Evolutionary conservation across 1,140 invertebrate genomes (phyloP).

Genomic region (Drosophila teissieri): DNA sequence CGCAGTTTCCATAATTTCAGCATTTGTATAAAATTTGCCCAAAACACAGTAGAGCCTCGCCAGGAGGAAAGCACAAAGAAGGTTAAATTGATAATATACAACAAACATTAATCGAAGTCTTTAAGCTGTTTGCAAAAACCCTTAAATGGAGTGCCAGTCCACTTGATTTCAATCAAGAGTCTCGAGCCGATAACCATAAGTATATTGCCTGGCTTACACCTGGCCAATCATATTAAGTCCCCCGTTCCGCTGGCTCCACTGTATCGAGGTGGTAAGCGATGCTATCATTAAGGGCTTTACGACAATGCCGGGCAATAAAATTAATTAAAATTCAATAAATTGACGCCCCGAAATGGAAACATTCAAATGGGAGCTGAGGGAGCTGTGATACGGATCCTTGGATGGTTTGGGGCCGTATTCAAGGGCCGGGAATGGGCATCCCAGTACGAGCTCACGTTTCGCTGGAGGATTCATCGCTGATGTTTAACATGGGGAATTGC

Average conservation of each 20-base stretch:
- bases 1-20: constrained; percentile 64
- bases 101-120: neutral
- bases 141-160: neutral
- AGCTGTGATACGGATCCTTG: constrained; percentile 2
- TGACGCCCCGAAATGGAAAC: constrained; percentile 63
- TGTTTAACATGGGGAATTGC: constrained; percentile 35
- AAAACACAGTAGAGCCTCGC: neutral
- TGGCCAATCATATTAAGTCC: constrained; percentile 16
- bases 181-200: neutral
- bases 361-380: constrained; percentile 37
- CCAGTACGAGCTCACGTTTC: constrained; percentile 25
- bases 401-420: neutral
- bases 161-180: neutral
- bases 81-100: too few relatives aligned
- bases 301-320: constrained; percentile 70
- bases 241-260: constrained; percentile 6
- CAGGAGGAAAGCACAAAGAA: neutral
- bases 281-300: constrained; percentile 74
- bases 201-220: constrained; percentile 29
- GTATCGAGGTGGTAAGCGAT: constrained; percentile 27
- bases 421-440: too few relatives aligned
- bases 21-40: constrained; percentile 53
- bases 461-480: constrained; percentile 30
- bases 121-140: neutral
- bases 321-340: constrained; percentile 83